Percentiles rank a stretch among this genome's conserved stretches.
phyloP scores from a whole-genome alignment of 1,140 invertebrate genomes.

The Lineus longissimus region DNA sequence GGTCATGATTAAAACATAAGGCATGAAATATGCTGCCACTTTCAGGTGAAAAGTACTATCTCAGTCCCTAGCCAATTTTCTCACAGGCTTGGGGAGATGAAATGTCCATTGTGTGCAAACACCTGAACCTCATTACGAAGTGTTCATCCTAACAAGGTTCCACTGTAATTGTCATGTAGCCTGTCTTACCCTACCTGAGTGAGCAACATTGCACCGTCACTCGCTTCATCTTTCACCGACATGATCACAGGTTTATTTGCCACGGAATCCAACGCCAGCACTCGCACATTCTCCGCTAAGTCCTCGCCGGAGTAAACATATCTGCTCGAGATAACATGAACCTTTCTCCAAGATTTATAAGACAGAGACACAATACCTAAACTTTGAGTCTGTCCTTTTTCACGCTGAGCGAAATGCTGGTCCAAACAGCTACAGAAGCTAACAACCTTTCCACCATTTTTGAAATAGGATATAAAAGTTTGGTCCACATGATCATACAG shows the following conservation, averaged over 20 bases:
- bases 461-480: conserved; percentile 68
- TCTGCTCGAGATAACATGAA: conserved; percentile 79
- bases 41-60: too few species aligned
- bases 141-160: too few species aligned
- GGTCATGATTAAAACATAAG: too few species aligned
- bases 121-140: too few species aligned
- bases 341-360: conserved; percentile 75
- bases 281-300: conserved; percentile 68
- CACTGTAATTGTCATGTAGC: too few species aligned
- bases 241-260: conserved; percentile 79
- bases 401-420: not conserved
- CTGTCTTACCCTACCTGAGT: not conserved
- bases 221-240: conserved; percentile 63
- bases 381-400: conserved; percentile 72
- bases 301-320: conserved; percentile 70
- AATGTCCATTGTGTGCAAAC: too few species aligned
- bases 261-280: conserved; percentile 76
- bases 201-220: conserved; percentile 57
- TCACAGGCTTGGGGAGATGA: too few species aligned
- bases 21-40: too few species aligned
- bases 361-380: conserved; percentile 73
- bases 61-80: too few species aligned
- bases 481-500: conserved; percentile 63
- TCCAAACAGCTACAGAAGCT: not conserved
- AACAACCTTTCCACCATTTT: conserved; percentile 62